A percentile compares a stretch with the other conserved stretches of the same genome.
These are phyloP conservation scores for Cirrhinus molitorella DNA, from an alignment of 2,797 vertebrate species.

Conservation along the genomic window DNA sequence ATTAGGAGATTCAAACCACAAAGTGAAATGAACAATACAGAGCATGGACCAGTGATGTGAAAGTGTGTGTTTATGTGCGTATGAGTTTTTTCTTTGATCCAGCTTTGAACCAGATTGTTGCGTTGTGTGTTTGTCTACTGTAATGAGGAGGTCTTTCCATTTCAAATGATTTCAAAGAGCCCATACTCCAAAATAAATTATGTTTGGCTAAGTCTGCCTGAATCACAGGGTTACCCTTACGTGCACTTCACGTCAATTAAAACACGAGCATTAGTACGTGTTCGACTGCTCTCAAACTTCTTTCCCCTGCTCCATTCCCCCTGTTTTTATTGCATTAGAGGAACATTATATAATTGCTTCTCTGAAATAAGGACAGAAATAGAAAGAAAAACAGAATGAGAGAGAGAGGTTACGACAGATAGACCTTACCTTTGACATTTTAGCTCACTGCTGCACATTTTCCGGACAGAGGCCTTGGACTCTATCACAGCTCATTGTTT, in stretches of 20 bases:
- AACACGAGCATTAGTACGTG: background rate
- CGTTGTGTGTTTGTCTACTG: slow-evolving; percentile 56
- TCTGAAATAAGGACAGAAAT: slow-evolving; percentile 5
- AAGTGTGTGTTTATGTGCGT: slow-evolving; percentile 19
- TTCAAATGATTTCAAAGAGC: slow-evolving; percentile 55
- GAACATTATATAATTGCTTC: slow-evolving; percentile 40
- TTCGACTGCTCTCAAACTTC: slow-evolving; percentile 27
- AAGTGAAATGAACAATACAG: slow-evolving; percentile 42
- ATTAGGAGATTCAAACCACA: slow-evolving; percentile 36
- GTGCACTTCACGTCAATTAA: slow-evolving; percentile 47
- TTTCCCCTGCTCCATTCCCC: background rate
- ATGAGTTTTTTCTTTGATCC: slow-evolving; percentile 30
- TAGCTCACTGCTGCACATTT: slow-evolving; percentile 24
- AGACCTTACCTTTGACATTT: slow-evolving; percentile 22
- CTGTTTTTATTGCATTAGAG: slow-evolving; percentile 27
- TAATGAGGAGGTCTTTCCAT: slow-evolving; percentile 60
- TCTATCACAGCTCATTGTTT: slow-evolving; percentile 22
- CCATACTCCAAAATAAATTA: slow-evolving; percentile 32
- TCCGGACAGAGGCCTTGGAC: background rate
- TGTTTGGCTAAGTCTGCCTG: slow-evolving; percentile 25
- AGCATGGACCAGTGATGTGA: background rate
- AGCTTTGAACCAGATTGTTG: slow-evolving; percentile 51
- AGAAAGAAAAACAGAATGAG: background rate
- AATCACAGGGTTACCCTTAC: slow-evolving; percentile 26
- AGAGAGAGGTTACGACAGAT: background rate